Percentiles rank a stretch among this genome's conserved stretches.
phyloP scores from a whole-genome alignment of 2,888 invertebrate species.

The Epicampocera succincta region DNA sequence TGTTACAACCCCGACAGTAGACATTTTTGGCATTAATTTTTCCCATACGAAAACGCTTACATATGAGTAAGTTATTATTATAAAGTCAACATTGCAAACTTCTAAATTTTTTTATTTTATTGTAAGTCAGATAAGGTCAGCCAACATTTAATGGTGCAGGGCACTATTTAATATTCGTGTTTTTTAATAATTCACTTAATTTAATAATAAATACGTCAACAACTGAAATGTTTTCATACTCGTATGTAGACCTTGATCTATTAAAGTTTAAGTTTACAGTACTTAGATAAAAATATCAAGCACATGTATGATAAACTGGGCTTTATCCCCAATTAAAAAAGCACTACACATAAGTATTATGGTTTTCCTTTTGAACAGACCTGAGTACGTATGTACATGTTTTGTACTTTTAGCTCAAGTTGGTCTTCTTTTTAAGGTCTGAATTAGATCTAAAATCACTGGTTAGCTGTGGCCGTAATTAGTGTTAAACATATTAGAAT shows the following conservation, averaged over 20 bases:
- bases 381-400: no score
- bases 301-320: conserved; percentile 23
- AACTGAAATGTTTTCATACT: neutral
- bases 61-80: no score
- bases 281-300: conserved; percentile 37
- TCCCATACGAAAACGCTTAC: no score
- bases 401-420: conserved; percentile 31
- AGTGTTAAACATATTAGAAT: no score
- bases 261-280: conserved; percentile 28
- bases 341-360: neutral
- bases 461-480: no score
- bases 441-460: no score
- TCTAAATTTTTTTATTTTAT: neutral
- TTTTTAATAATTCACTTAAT: neutral
- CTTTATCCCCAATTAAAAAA: neutral
- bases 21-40: no score
- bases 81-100: neutral
- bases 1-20: no score
- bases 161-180: no score
- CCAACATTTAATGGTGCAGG: neutral
- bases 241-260: conserved; percentile 45
- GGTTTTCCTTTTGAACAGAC: neutral
- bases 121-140: neutral
- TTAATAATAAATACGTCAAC: neutral
- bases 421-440: neutral